Percentiles rank a stretch among this genome's conserved stretches.
Evolutionary conservation across 2,888 invertebrate species (phyloP).

Genomic region (Lycocerus yunnanus): DNA sequence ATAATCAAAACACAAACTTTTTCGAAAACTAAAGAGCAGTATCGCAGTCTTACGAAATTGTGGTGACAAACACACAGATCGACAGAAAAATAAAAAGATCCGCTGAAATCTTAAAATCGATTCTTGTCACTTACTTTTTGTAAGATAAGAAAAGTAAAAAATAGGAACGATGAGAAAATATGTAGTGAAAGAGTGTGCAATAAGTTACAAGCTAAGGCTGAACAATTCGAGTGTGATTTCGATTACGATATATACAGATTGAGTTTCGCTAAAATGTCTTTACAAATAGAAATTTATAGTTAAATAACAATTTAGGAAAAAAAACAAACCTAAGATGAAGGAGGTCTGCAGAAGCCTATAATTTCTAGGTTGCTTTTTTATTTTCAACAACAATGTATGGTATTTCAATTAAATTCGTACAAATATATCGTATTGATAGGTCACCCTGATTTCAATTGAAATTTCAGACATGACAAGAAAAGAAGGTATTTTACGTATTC

Average conservation of each 20-base stretch:
- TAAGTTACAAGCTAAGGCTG: conserved; percentile 9
- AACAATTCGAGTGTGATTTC: conserved; percentile 31
- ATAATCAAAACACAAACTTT: not conserved
- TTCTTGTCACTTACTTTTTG: not conserved
- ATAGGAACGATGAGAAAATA: not conserved
- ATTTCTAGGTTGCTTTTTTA: conserved; percentile 19
- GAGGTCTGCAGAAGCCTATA: conserved; percentile 14
- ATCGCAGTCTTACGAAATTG: too few relatives aligned
- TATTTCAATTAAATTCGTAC: not conserved
- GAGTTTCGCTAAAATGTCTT: conserved; percentile 27
- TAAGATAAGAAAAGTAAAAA: not conserved
- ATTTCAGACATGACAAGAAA: not conserved
- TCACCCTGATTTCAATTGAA: not conserved
- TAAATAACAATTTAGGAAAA: conserved; percentile 29
- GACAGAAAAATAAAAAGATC: not conserved
- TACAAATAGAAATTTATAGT: conserved; percentile 31
- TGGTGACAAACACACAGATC: not conserved
- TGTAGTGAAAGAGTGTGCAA: not conserved
- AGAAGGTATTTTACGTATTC: not conserved
- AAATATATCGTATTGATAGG: not conserved
- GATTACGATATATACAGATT: conserved; percentile 30
- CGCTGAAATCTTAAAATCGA: not conserved
- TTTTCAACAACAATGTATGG: not conserved
- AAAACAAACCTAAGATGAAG: conserved; percentile 25
- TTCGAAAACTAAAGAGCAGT: too few relatives aligned